Base-by-base conservation (phyloP, 1,140 invertebrate genomes). In the Drosophila ohnishii region DNA sequence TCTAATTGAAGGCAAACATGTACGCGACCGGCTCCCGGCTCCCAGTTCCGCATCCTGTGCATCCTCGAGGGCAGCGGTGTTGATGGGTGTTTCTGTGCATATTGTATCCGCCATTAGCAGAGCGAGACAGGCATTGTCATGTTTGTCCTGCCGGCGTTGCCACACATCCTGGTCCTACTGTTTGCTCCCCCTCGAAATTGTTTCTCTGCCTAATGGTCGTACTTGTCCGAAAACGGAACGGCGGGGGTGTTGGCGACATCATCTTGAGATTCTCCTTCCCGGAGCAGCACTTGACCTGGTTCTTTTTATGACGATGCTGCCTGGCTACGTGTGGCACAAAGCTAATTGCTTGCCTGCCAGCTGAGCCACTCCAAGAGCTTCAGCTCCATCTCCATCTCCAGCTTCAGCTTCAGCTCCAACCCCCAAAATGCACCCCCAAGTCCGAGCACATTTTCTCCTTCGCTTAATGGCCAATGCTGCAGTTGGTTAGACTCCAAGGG, bases 1-100 rank as follows among this genome's bases (percentile, higher is more conserved):
- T 86, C 83, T 86, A 86, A 88, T 88, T 88, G 84, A 88, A 88
- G 82, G 84, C 82, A 88, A 88, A 88, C 84, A 88, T 80, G 77
- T 47, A 22, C 22, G 60, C 59, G 39, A 9, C 35, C 19, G 22
- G 25, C 32, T 35, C 45, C 64, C 28, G 22, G 30, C n/a, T 50
- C 3, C 3, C 62, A 40, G 57, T 22, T 47, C 44, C 35, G 14
- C 44, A 47, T 50, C 58, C 44, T 34, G 19, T 42, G 19, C 22
- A 11, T 34, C 34, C 59, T 34, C 11, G 9, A n/a, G 58, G 30
- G 35, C 25, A 32, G 16, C 19, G 2, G 64, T 63, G 70, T 63
- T 63, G 53, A 42, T 64, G 42, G 28, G 9, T 66, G 19, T 48
- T 66, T 60, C 45, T 56, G 13, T 55, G 57, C 74, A 67, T 64